Evolutionary conservation across 2,888 invertebrate genomes (phyloP).

Genomic region (Mactromeris polynyma): DNA sequence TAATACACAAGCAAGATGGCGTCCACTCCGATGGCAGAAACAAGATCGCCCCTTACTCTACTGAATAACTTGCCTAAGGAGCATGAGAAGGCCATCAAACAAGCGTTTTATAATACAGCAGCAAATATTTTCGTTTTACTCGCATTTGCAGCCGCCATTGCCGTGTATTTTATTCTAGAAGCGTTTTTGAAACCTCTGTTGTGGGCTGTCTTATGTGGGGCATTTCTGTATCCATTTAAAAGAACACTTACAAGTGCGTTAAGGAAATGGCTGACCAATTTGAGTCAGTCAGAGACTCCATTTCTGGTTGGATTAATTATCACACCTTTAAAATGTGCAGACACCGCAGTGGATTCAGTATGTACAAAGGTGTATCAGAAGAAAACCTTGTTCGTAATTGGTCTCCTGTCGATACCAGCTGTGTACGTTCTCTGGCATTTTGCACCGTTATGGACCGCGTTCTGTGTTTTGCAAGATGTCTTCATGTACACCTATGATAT

Average conservation of each 20-base stretch:
- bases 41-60: constrained; percentile 65
- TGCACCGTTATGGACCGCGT: constrained; percentile 89
- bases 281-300: constrained; percentile 87
- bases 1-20: constrained; percentile 61
- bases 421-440: constrained; percentile 91
- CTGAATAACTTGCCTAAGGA: constrained; percentile 73
- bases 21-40: constrained; percentile 57
- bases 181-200: constrained; percentile 97
- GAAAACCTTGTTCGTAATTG: constrained; percentile 89
- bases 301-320: constrained; percentile 87
- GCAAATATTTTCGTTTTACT: constrained; percentile 92
- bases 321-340: constrained; percentile 92
- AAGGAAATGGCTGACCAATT: constrained; percentile 91
- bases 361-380: constrained; percentile 92
- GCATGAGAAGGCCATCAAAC: constrained; percentile 95
- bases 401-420: constrained; percentile 88
- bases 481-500: constrained; percentile 82
- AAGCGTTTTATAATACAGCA: constrained; percentile 95
- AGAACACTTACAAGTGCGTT: constrained; percentile 92
- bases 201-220: constrained; percentile 99
- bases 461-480: constrained; percentile 71
- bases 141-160: constrained; percentile 89
- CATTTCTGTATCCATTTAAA: constrained; percentile 98
- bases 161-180: constrained; percentile 89
- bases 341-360: constrained; percentile 92